These are phyloP conservation scores for Coremacera marginata DNA, from an alignment of 2,888 invertebrate genomes.

Conservation along the genomic window DNA sequence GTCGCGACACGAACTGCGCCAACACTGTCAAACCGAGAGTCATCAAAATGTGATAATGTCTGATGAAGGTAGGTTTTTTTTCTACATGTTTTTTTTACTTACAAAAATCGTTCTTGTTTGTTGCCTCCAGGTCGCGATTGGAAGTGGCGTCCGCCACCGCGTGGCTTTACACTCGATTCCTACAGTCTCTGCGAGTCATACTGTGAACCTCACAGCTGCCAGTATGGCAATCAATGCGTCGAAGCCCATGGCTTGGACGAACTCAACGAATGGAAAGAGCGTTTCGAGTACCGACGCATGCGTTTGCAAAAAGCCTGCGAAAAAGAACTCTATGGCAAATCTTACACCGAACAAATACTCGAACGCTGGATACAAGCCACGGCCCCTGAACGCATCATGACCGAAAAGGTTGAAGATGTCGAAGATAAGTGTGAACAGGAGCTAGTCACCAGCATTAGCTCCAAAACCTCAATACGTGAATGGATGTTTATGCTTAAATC, in stretches of 20 bases:
- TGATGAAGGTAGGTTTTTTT: conserved; percentile 71
- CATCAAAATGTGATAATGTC: conserved; percentile 79
- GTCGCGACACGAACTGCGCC: conserved; percentile 72
- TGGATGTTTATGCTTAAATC: conserved; percentile 75
- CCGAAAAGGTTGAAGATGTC: conserved; percentile 74
- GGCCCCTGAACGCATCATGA: conserved; percentile 75
- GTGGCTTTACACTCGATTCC: conserved; percentile 76
- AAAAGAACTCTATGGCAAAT: conserved; percentile 76
- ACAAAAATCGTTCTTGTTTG: not conserved
- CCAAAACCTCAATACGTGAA: conserved; percentile 74
- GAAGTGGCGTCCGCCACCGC: conserved; percentile 78
- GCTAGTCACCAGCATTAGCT: conserved; percentile 74
- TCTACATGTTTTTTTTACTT: not conserved
- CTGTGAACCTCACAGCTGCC: conserved; percentile 73
- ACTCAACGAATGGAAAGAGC: conserved; percentile 79
- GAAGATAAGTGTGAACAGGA: conserved; percentile 74
- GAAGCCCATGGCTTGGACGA: conserved; percentile 81
- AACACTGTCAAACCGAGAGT: conserved; percentile 74
- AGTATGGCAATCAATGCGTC: conserved; percentile 79
- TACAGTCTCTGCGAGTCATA: conserved; percentile 76
- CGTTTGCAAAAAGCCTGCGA: conserved; percentile 76
- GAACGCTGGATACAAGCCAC: conserved; percentile 76
- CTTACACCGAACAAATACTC: conserved; percentile 74
- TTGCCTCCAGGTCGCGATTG: conserved; percentile 72
- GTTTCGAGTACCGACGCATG: conserved; percentile 78